These are phyloP conservation scores for Carassius auratus DNA, from an alignment of 2,113 vertebrate genomes.

Conservation along the genomic window DNA sequence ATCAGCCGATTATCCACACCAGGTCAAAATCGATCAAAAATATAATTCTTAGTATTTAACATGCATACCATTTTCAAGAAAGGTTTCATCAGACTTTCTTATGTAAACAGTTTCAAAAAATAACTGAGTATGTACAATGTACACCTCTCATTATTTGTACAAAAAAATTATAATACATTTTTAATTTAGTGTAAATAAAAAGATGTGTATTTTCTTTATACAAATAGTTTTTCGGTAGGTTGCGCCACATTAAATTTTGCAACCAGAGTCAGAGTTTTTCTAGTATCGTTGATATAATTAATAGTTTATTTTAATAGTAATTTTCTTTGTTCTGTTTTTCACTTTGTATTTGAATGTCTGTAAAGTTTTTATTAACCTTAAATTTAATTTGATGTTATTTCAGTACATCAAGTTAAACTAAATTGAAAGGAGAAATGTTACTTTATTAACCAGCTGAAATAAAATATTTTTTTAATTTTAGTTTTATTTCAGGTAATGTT, in stretches of 20 bases:
- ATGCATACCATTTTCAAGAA: too few species aligned
- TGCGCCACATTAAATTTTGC: not conserved
- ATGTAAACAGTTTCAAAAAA: not conserved
- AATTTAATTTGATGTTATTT: not conserved
- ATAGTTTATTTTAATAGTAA: too few species aligned
- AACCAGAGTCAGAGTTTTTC: not conserved
- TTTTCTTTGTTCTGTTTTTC: too few species aligned
- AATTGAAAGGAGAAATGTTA: not conserved
- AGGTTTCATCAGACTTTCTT: too few species aligned
- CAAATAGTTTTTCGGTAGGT: not conserved
- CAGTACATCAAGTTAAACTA: not conserved
- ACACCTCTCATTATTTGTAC: not conserved
- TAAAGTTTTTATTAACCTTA: too few species aligned
- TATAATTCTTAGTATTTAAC: too few species aligned
- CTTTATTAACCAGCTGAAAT: not conserved
- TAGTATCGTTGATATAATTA: not conserved
- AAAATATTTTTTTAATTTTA: not conserved
- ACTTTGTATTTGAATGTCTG: not conserved
- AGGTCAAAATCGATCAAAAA: too few species aligned
- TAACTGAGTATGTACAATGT: too few species aligned
- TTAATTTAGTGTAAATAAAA: too few species aligned
- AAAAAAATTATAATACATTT: not conserved
- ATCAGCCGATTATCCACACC: slow-evolving; percentile 86
- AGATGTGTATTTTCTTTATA: not conserved
- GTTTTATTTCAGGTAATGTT: not conserved